phyloP scores from a whole-genome alignment of 2,797 vertebrate genomes.

The Premnoplex brunnescens region DNA sequence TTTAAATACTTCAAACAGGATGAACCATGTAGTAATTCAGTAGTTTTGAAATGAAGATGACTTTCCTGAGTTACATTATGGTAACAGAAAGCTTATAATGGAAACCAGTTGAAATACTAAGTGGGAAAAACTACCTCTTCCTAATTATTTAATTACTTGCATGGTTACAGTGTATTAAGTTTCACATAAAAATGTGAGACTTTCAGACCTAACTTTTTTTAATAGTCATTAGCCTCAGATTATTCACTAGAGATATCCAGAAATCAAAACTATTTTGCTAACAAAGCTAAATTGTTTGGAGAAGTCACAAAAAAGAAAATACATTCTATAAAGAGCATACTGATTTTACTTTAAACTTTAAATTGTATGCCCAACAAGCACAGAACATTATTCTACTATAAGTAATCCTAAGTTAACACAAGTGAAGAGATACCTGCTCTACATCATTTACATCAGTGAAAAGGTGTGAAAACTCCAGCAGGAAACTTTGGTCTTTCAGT shows the following conservation, averaged over 20 bases:
- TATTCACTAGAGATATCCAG: neutral
- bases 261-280: neutral
- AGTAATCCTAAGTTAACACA: neutral
- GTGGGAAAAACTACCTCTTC: neutral
- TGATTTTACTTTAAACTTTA: neutral
- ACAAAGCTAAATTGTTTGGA: neutral
- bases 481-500: neutral
- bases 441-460: neutral
- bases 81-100: neutral
- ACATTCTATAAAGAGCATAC: neutral
- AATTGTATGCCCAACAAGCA: neutral
- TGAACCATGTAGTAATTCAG: neutral
- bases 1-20: neutral
- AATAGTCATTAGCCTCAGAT: neutral
- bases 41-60: neutral
- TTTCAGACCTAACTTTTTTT: neutral
- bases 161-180: neutral
- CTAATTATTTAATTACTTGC: neutral
- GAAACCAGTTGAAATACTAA: neutral
- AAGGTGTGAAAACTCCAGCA: neutral
- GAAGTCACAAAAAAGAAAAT: neutral
- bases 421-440: neutral
- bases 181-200: neutral
- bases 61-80: neutral
- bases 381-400: neutral